A percentile compares a stretch with the other conserved stretches of the same genome.
phyloP scores from a whole-genome alignment of 2,888 invertebrate genomes.

The Kuschelorhynchus macadamiae region DNA sequence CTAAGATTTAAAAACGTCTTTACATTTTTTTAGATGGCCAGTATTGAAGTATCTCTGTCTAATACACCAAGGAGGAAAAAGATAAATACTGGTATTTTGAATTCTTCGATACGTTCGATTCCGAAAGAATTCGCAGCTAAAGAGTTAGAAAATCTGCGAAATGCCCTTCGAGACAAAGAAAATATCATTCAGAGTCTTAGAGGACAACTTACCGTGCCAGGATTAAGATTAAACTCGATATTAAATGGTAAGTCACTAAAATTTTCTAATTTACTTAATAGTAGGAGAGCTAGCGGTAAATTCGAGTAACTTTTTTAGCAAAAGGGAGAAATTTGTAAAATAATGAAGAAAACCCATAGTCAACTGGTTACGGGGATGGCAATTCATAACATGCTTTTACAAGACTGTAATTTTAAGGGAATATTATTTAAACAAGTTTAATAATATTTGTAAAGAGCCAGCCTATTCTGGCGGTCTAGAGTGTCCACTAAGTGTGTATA shows the following conservation, averaged over 20 bases:
- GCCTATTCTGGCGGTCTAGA: no score
- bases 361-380: no score
- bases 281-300: no score
- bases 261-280: background rate
- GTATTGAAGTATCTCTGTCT: conserved; percentile 85
- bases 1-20: no score
- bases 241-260: conserved; percentile 57
- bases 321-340: no score
- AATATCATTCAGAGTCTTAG: conserved; percentile 85
- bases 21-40: conserved; percentile 78
- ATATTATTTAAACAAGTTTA: no score
- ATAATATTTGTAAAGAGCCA: no score
- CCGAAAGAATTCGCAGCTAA: conserved; percentile 69
- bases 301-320: no score
- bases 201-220: conserved; percentile 78
- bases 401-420: no score
- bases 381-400: no score
- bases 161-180: conserved; percentile 84
- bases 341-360: no score
- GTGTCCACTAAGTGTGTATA: no score
- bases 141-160: conserved; percentile 79
- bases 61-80: conserved; percentile 76
- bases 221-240: conserved; percentile 68
- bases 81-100: conserved; percentile 63
- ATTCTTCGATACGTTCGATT: conserved; percentile 64